Conservation (phyloP, 2,888 invertebrate genomes). For the Resseliella maxima region DNA sequence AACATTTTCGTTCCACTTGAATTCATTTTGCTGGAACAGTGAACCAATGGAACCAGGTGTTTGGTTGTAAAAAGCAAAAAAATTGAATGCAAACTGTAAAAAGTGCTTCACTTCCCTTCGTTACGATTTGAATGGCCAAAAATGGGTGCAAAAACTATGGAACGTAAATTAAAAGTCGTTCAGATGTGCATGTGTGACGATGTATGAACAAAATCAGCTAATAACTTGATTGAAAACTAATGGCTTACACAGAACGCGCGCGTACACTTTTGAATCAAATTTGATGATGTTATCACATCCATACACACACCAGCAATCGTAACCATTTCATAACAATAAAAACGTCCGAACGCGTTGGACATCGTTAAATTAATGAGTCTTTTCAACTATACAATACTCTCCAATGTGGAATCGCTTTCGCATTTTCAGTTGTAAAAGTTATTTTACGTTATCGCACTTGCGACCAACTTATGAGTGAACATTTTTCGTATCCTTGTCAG, state of each 20-base stretch:
- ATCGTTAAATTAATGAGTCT: conserved; percentile 48
- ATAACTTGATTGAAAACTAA: conserved; percentile 49
- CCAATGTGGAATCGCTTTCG: neutral
- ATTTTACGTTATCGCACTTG: neutral
- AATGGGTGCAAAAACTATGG: neutral
- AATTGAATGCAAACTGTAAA: neutral
- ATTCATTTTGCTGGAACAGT: neutral
- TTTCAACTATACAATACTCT: conserved; percentile 41
- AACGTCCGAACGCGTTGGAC: conserved; percentile 36
- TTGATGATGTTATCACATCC: conserved; percentile 10
- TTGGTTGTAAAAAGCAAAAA: neutral
- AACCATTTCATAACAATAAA: conserved; percentile 28
- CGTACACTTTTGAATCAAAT: neutral
- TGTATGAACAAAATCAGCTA: neutral
- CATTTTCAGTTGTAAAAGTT: neutral
- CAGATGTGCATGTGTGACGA: neutral
- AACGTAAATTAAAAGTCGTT: conserved; percentile 8
- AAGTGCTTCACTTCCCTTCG: too few relatives aligned
- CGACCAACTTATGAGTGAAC: neutral
- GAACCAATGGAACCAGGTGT: neutral
- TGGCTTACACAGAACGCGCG: neutral
- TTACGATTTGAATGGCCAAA: neutral
- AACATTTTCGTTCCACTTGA: neutral
- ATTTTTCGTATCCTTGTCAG: neutral
- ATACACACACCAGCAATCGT: neutral